Percentiles rank a stretch among this genome's conserved stretches.
Evolutionary conservation across 2,113 vertebrate genomes (phyloP).

Genomic region (Perca flavescens): DNA sequence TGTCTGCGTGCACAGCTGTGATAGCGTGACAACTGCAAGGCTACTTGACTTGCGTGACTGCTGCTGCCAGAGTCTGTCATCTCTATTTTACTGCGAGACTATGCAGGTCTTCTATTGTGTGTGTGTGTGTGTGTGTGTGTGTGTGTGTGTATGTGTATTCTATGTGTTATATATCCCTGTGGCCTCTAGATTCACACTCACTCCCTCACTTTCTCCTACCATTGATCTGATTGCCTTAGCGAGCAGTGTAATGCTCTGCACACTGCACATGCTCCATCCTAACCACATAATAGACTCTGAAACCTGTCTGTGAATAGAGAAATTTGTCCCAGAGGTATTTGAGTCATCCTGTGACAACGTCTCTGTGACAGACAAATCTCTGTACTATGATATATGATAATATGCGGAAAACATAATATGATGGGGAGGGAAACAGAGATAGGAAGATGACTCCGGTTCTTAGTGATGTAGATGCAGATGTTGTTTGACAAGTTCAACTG

Average conservation of each 20-base stretch:
- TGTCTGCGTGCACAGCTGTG: constrained; percentile 56
- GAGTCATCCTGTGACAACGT: constrained; percentile 18
- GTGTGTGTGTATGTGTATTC: constrained; percentile 42
- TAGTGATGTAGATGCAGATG: constrained; percentile 45
- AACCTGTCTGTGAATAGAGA: constrained; percentile 15
- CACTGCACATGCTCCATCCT: constrained; percentile 10
- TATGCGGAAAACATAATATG: constrained; percentile 16
- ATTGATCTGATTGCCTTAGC: constrained; percentile 61
- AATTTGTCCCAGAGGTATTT: neutral
- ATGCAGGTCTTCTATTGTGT: constrained; percentile 75
- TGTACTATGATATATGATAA: neutral
- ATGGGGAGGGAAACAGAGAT: neutral
- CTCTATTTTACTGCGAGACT: constrained; percentile 81
- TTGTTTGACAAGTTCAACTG: constrained; percentile 71
- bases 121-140: constrained; percentile 23
- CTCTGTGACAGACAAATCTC: neutral
- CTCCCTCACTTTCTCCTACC: constrained; percentile 32
- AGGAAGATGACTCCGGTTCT: constrained; percentile 33
- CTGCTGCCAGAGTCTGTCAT: constrained; percentile 83
- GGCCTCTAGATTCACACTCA: constrained; percentile 52
- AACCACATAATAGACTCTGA: constrained; percentile 1
- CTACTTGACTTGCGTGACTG: constrained; percentile 77
- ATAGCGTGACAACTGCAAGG: constrained; percentile 83
- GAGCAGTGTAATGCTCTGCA: neutral
- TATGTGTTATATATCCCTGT: constrained; percentile 32